phyloP scores from a whole-genome alignment of 2,888 invertebrate species.

The Tetrapedia diversipes region DNA sequence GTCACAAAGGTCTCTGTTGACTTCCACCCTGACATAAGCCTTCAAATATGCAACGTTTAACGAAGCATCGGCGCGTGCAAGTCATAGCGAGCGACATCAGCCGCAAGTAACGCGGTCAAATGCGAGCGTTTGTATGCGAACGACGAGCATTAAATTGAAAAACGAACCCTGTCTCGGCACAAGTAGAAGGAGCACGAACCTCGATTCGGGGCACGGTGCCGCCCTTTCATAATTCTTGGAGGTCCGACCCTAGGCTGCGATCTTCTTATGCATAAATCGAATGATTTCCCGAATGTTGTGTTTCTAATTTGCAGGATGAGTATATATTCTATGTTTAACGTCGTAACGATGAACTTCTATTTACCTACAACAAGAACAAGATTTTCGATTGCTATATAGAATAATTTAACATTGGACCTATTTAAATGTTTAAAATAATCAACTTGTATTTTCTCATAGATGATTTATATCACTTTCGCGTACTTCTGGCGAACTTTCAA shows the following conservation, averaged over 20 bases:
- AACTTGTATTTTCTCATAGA: too few species aligned
- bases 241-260: too few species aligned
- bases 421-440: too few species aligned
- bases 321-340: too few species aligned
- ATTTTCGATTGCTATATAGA: too few species aligned
- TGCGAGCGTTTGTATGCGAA: slow-evolving; percentile 43
- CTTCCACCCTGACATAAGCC: background rate
- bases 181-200: background rate
- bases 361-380: too few species aligned
- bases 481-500: too few species aligned
- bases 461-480: too few species aligned
- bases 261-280: background rate
- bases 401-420: too few species aligned
- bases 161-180: slow-evolving; percentile 10
- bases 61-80: slow-evolving; percentile 8
- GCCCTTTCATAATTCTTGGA: background rate
- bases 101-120: slow-evolving; percentile 44
- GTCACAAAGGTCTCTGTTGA: background rate
- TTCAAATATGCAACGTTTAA: slow-evolving; percentile 29
- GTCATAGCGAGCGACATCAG: slow-evolving; percentile 20
- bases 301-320: background rate
- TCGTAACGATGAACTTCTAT: too few species aligned
- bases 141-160: slow-evolving; percentile 48
- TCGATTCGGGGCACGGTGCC: background rate
- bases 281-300: background rate